Conservation (phyloP, 53 echinoderm and acorn worm species). For the Arbacia lixula region DNA sequence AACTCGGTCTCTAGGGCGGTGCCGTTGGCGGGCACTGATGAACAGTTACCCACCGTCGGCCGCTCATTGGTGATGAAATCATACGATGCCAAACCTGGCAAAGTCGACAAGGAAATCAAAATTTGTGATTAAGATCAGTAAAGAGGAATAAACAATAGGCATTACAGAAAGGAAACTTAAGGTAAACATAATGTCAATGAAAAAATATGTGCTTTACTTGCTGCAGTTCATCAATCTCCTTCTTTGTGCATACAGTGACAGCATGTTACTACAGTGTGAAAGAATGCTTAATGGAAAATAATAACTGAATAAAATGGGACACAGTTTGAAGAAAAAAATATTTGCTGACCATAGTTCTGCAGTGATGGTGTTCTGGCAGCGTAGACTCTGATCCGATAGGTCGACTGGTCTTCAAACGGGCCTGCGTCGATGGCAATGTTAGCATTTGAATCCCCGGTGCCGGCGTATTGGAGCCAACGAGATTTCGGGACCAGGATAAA, state of each 20-base stretch:
- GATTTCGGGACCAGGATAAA: conserved; percentile 39
- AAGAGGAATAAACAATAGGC: too few relatives aligned
- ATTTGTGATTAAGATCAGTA: background rate
- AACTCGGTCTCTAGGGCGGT: conserved; percentile 87
- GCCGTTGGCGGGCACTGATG: conserved; percentile 72
- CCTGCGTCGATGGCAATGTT: conserved; percentile 86
- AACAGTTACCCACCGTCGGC: conserved; percentile 81
- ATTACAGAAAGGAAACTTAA: too few relatives aligned
- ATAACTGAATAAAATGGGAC: too few relatives aligned
- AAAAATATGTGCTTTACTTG: too few relatives aligned
- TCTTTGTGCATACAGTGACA: too few relatives aligned
- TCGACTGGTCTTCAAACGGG: conserved; percentile 72
- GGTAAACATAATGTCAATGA: too few relatives aligned
- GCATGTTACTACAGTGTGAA: too few relatives aligned
- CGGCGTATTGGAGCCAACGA: conserved; percentile 70
- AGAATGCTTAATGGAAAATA: too few relatives aligned
- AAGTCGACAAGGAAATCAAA: background rate
- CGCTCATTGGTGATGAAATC: conserved; percentile 85
- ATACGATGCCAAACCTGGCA: conserved; percentile 68
- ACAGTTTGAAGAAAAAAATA: too few relatives aligned
- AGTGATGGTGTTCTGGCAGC: conserved; percentile 66
- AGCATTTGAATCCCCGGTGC: conserved; percentile 81
- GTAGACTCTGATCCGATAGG: conserved; percentile 70
- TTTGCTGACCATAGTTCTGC: conserved; percentile 20
- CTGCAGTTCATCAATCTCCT: too few relatives aligned